Percentiles rank a stretch among this genome's conserved stretches.
Evolutionary conservation across 2,797 vertebrate genomes (phyloP).

Genomic region (Limnodromus scolopaceus): DNA sequence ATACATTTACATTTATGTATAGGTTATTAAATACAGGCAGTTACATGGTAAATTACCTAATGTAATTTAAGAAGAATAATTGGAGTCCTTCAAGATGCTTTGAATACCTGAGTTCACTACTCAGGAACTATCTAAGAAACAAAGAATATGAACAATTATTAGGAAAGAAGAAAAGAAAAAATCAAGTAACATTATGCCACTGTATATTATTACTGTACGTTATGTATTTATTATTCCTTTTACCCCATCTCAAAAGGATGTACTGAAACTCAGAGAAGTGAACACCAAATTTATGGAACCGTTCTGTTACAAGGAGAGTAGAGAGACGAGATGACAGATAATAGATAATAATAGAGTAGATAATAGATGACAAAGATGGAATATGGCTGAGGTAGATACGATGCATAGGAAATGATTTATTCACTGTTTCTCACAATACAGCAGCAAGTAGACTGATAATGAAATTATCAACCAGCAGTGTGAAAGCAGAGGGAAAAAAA

Average conservation of each 20-base stretch:
- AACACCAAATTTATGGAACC: not conserved
- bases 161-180: not conserved
- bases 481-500: not conserved
- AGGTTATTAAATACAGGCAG: not conserved
- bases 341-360: constrained; percentile 4
- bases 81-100: not conserved
- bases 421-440: constrained; percentile 15
- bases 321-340: not conserved
- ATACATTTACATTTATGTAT: no score
- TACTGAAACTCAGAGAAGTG: not conserved
- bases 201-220: not conserved
- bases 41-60: not conserved
- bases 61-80: not conserved
- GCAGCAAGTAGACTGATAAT: not conserved
- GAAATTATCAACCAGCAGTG: constrained; percentile 16
- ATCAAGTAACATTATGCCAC: not conserved
- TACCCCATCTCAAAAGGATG: not conserved
- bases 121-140: not conserved
- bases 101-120: not conserved
- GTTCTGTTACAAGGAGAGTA: not conserved
- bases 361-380: constrained; percentile 19
- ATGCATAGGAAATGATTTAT: constrained; percentile 17
- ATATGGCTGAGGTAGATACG: not conserved
- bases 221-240: not conserved
- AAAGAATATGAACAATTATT: not conserved